Base-by-base conservation (phyloP, 1,140 invertebrate genomes). In the Drosophila kohkoa region DNA sequence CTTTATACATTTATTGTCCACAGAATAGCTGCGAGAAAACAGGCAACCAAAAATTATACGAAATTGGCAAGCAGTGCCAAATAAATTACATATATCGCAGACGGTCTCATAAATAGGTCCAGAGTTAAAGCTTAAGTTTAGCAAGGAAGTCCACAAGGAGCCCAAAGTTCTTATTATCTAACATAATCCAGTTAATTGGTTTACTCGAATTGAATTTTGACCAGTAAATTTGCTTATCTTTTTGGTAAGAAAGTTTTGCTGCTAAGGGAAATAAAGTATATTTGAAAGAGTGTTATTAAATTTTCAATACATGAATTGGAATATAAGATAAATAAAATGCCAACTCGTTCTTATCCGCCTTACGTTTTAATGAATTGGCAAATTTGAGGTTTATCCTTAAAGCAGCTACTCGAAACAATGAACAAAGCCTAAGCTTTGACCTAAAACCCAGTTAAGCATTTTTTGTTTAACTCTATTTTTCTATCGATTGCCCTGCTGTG, bases 401-500 rank as follows among this genome's bases (percentile, higher is more conserved):
- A 6, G 8, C 28, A 15, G 25, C 30, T 16, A 20, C 13, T 54
- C 32, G 35, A 52, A 35, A 41, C 25, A 15, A 28, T 30, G 51
- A 16, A n/a, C 25, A 28, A 55, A 41, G 6, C 13, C 10, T 10
- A 30, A 38, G 30, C 13, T 32, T 51, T 10, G 16, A 7, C 41
- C 32, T 28, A 62, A 74, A 60, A 46, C 62, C 32, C 6, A 43
- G 30, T 28, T 68, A n/a, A 20, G 59, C 25, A 2, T 65, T 45
- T 45, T 35, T 55, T 49, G 65, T 65, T 79, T 75, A 68, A 65
- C 58, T 49, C 75, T 75, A 43, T 55, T 13, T 15, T 16, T 20
- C 70, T 77, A 43, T 75, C 58, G 65, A 59, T 79, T 16, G 48
- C 62, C 83, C 72, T 54, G 82, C 73, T 80, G 79, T 16, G 71